These are phyloP conservation scores for Danio jaintianensis DNA, from an alignment of 2,797 vertebrate species.

Conservation along the genomic window DNA sequence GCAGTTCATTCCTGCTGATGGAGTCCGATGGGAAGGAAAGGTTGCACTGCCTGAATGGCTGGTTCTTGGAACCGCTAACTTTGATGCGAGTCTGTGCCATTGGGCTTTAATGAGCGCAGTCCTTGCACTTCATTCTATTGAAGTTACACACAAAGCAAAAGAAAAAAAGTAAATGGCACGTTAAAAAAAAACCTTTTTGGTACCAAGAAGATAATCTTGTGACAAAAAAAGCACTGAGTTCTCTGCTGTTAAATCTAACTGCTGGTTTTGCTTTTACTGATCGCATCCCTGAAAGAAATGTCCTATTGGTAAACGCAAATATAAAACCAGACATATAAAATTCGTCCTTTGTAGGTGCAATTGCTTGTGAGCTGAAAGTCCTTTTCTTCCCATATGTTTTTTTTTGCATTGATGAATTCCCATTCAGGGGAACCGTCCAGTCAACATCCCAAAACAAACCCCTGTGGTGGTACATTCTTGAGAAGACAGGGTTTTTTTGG, in stretches of 20 bases:
- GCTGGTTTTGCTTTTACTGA: conserved; percentile 77
- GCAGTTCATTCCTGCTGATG: conserved; percentile 7
- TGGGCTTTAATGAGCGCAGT: conserved; percentile 25
- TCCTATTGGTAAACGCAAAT: conserved; percentile 55
- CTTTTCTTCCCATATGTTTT: conserved; percentile 62
- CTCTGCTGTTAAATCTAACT: conserved; percentile 69
- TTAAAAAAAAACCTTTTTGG: conserved; percentile 73
- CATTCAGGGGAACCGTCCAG: conserved; percentile 52
- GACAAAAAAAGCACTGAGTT: conserved; percentile 63
- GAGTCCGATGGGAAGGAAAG: not conserved
- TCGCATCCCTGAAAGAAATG: conserved; percentile 75
- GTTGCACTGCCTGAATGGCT: not conserved
- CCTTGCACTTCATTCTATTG: conserved; percentile 26
- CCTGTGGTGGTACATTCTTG: conserved; percentile 60
- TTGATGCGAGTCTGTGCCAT: not conserved
- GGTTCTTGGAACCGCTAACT: not conserved
- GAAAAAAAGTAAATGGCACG: conserved; percentile 55
- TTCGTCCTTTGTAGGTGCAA: conserved; percentile 58
- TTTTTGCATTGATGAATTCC: conserved; percentile 73
- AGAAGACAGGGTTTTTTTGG: conserved; percentile 41
- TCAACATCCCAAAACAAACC: conserved; percentile 42
- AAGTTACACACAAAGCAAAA: conserved; percentile 31
- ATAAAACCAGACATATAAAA: conserved; percentile 72
- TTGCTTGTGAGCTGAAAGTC: conserved; percentile 52
- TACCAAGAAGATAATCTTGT: conserved; percentile 70